Evolutionary conservation across 2,113 vertebrate species (phyloP), one percentile per base, ranked within the genome.

Genomic region (Tetrax tetrax): DNA sequence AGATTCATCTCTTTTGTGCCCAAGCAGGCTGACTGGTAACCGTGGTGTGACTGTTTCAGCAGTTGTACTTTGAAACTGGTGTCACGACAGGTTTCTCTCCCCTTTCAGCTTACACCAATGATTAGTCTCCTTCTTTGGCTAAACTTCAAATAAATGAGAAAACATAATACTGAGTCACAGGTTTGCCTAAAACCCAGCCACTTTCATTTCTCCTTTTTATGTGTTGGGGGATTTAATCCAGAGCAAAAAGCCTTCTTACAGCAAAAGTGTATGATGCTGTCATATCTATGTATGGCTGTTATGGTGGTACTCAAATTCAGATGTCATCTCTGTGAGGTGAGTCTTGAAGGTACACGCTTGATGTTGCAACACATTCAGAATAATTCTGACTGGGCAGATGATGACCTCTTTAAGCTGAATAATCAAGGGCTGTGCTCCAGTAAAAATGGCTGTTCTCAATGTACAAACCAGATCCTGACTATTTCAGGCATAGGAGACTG

Each of bases 401-500:
- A 45, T 80, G 24, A 51, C 29, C 85, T 78, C n/a, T 89, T 85
- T 66, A 38, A 82, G 77, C 27, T 74, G 83, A 70, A 66, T 76
- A 77, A 64, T 84, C 70, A 96, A 97, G 96, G 96, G 87, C 90
- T 93, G 83, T 79, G 48, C 27, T 90, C 45, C 81, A 71, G 56
- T 89, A 82, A 90, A 93, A 83, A 87, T 20, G 47, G 71, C 59
- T 74, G 10, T 83, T 51, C 63, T 87, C 68, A 64, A 2, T 33
- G 37, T 89, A 41, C 56, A 60, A 66, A 85, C 80, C 65, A 83
- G 59, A 89, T 27, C 25, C 35, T 51, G 61, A 43, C 51, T 87
- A 12, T 87, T 95, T 91, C 77, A 87, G 77, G 76, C 92, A 41
- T 61, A 63, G 71, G 72, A 86, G 83, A 80, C 57, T 65, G 79